Percentiles rank a stretch among this genome's conserved stretches.
Evolutionary conservation across 1,140 invertebrate genomes (phyloP).

Genomic region (Heliconius hewitsoni): DNA sequence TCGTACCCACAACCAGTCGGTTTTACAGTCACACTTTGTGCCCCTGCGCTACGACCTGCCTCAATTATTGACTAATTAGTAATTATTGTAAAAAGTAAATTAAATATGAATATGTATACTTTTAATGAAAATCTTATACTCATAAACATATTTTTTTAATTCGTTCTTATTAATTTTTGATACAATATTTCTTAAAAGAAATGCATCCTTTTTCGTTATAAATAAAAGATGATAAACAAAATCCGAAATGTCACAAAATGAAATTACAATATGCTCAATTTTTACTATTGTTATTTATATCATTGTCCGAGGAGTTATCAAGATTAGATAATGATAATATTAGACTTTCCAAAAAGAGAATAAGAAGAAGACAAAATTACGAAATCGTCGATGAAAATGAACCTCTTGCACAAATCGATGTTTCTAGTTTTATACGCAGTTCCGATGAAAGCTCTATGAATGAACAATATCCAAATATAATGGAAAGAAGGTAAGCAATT

Average conservation of each 20-base stretch:
- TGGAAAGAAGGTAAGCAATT: neutral
- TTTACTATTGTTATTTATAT: slow-evolving; percentile 31
- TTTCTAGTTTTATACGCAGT: slow-evolving; percentile 51
- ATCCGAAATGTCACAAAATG: slow-evolving; percentile 25
- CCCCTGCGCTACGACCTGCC: too few species aligned
- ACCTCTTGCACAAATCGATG: slow-evolving; percentile 45
- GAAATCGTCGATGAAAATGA: slow-evolving; percentile 39
- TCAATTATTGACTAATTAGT: too few species aligned
- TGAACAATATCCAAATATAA: slow-evolving; percentile 12
- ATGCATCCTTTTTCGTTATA: slow-evolving; percentile 1
- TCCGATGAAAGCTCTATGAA: slow-evolving; percentile 36
- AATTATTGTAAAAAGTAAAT: too few species aligned
- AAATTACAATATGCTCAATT: slow-evolving; percentile 26
- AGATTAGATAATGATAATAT: slow-evolving; percentile 13
- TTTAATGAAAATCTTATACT: too few species aligned
- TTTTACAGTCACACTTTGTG: too few species aligned
- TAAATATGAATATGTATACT: too few species aligned
- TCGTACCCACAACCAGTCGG: too few species aligned
- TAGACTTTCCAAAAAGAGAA: slow-evolving; percentile 17
- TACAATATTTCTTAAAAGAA: neutral
- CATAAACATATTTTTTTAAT: too few species aligned
- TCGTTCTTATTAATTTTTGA: too few species aligned
- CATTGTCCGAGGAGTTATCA: slow-evolving; percentile 13
- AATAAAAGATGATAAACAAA: neutral
- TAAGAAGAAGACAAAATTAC: slow-evolving; percentile 37